Conservation (phyloP, 2,113 vertebrate genomes). For the Blennius ocellaris region DNA sequence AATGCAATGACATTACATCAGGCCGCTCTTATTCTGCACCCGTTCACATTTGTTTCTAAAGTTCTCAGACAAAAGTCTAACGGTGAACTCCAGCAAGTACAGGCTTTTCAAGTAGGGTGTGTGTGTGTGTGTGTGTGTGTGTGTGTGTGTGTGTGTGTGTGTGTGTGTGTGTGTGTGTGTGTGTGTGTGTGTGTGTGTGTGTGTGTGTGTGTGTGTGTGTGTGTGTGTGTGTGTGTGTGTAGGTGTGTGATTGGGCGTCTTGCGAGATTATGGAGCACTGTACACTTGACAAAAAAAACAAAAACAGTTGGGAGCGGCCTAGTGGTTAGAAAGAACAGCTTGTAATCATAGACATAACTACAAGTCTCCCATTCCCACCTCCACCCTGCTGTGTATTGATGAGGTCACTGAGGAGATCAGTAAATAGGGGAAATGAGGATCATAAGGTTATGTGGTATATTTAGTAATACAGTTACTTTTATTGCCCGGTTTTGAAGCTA, state of each 20-base stretch:
- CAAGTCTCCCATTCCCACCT: not conserved
- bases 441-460: not conserved
- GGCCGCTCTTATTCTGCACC: not conserved
- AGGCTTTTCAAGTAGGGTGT: not conserved
- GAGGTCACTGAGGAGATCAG: not conserved
- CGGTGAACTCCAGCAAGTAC: not conserved
- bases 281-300: not conserved
- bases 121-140: not conserved
- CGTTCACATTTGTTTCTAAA: too few relatives aligned
- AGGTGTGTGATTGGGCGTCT: constrained; percentile 30
- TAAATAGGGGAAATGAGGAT: not conserved
- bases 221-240: constrained; percentile 3
- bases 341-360: constrained; percentile 36
- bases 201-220: constrained; percentile 16
- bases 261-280: constrained; percentile 8
- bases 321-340: constrained; percentile 16
- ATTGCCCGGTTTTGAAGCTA: not conserved
- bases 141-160: constrained; percentile 16
- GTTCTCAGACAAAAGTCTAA: too few relatives aligned
- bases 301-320: constrained; percentile 17
- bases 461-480: not conserved
- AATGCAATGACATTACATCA: not conserved
- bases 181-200: constrained; percentile 28
- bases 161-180: constrained; percentile 18
- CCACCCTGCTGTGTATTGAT: not conserved